A percentile compares a stretch with the other conserved stretches of the same genome.
phyloP scores from a whole-genome alignment of 2,113 vertebrate genomes.

The Amblyornis subalaris region DNA sequence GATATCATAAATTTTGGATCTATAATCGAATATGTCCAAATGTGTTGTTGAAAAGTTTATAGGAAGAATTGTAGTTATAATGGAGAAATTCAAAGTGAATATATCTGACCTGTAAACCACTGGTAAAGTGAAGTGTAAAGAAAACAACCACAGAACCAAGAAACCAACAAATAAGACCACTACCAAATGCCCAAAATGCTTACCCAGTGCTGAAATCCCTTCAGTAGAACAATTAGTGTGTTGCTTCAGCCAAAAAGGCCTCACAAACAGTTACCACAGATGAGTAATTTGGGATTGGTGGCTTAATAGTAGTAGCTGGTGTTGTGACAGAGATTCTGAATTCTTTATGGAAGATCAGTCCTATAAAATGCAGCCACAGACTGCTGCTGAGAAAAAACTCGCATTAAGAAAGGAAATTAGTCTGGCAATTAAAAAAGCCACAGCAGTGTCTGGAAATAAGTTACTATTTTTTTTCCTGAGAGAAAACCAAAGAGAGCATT shows the following conservation, averaged over 20 bases:
- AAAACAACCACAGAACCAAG: background rate
- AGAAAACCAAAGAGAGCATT: background rate
- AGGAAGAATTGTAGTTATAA: background rate
- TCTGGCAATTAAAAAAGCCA: constrained; percentile 23
- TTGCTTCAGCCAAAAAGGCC: background rate
- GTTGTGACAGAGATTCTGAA: constrained; percentile 7
- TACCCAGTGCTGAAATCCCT: background rate
- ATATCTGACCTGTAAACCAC: background rate
- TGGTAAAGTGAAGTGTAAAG: background rate
- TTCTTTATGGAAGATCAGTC: constrained; percentile 3
- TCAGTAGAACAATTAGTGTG: background rate
- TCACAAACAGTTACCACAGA: background rate
- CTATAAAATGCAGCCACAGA: constrained; percentile 37
- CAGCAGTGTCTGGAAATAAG: background rate
- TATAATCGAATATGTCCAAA: background rate
- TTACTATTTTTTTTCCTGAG: background rate
- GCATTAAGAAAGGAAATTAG: constrained; percentile 38
- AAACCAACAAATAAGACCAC: background rate
- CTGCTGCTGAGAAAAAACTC: constrained; percentile 11
- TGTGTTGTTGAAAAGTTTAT: background rate
- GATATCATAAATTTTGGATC: background rate
- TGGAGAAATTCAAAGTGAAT: background rate
- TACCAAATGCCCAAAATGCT: background rate
- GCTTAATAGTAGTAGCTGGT: constrained; percentile 5
- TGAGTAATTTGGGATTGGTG: background rate